These are phyloP conservation scores for Ginglymostoma cirratum DNA, from an alignment of 2,113 vertebrate genomes.

Conservation along the genomic window DNA sequence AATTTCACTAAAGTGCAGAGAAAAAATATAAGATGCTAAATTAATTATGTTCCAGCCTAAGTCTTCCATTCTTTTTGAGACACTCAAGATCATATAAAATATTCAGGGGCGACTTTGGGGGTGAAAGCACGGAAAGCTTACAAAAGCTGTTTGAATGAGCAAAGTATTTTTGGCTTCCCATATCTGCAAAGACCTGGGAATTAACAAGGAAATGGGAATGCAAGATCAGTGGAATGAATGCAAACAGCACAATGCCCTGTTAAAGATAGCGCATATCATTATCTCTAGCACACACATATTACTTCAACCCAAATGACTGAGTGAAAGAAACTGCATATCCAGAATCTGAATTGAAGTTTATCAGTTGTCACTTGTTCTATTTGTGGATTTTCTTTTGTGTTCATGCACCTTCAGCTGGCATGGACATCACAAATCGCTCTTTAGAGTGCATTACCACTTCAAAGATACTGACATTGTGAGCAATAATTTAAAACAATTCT, in stretches of 20 bases:
- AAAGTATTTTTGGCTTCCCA: constrained; percentile 29
- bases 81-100: constrained; percentile 86
- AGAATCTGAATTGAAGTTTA: neutral
- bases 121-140: constrained; percentile 66
- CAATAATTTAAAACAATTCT: neutral
- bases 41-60: constrained; percentile 92
- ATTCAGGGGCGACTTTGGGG: constrained; percentile 74
- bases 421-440: neutral
- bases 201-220: neutral
- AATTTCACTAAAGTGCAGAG: constrained; percentile 10
- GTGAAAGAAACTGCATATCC: neutral
- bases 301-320: neutral
- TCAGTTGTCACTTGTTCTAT: too few relatives aligned
- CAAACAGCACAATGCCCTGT: neutral
- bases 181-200: neutral
- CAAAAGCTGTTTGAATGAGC: constrained; percentile 59
- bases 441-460: neutral
- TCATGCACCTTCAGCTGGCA: neutral
- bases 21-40: constrained; percentile 68
- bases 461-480: neutral
- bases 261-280: neutral
- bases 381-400: neutral
- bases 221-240: neutral
- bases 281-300: neutral
- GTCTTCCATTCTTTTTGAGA: constrained; percentile 93